Base-by-base conservation (phyloP, 2,888 invertebrate genomes). In the Mesorhabditis sp. region DNA sequence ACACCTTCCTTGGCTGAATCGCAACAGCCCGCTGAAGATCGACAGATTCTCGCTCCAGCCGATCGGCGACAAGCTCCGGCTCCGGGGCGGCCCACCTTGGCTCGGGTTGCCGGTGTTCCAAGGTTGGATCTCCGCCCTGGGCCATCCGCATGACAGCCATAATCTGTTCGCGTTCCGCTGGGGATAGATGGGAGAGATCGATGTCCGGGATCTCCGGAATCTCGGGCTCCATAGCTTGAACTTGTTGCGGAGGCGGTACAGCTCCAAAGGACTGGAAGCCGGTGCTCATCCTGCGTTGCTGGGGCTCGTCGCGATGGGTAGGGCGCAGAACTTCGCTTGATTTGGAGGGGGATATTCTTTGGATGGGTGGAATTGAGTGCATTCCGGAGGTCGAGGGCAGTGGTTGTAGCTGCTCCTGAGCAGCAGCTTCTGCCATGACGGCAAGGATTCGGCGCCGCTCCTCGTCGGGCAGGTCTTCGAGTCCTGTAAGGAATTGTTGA, bases 401-500 rank as follows among this genome's bases (percentile, higher is more conserved):
- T 2, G 28, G 28, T 28, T 28, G 28, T 28, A 1, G 28, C 28
- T 50, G 58, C 58, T 50, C 58, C 7, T 50, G 10, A 50, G 88
- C 80, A 75, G 89, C 89, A 62, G 90, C 90, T 79, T 90, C 87
- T 65, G 89, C 89, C 88, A 90, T 90, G n/a, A 90, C 90, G 73
- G 88, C 88, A 76, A 89, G 88, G 67, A 90, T 90, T 84, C 89
- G 88, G 70, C 88, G 87, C 67, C 89, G 86, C 82, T 90, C 90
- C 76, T 90, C 90, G 67, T 89, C 89, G 69, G 89, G 89, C 76
- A 90, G 85, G 81, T 68, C 78, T 70, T 83, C 83, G 61, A 85
- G 66, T 6, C 80, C 85, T 4, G 75, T 1, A 28, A 28, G 28
- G 2, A 28, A 28, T 28, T 28, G 28, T 2, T 28, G 28, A 1